Evolutionary conservation across 2,797 vertebrate species (phyloP).

Genomic region (Propithecus perrieri): DNA sequence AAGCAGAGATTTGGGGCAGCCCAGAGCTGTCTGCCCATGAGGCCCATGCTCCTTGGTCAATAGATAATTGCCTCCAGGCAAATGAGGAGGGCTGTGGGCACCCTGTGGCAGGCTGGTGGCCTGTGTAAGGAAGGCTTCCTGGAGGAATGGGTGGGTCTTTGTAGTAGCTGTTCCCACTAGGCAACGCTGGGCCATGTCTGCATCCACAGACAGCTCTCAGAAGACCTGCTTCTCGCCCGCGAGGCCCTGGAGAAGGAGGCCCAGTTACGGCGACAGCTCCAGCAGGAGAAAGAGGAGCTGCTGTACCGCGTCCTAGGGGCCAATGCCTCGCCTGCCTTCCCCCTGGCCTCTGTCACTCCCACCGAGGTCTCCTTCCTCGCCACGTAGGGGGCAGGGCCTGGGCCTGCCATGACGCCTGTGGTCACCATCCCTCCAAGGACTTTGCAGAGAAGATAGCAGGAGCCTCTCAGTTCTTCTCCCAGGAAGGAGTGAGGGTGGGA

Average conservation of each 20-base stretch:
- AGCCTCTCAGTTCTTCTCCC: background rate
- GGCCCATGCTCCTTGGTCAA: background rate
- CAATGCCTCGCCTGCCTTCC: constrained; percentile 85
- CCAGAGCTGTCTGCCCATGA: background rate
- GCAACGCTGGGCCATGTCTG: background rate
- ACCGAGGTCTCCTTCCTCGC: constrained; percentile 82
- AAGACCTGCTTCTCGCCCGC: constrained; percentile 89
- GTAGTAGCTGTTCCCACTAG: background rate
- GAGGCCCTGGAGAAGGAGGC: constrained; percentile 90
- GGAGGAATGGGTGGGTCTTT: background rate
- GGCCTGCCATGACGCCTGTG: rapidly evolving
- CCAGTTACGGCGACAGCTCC: constrained; percentile 84
- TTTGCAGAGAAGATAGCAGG: background rate
- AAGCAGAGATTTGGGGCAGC: background rate
- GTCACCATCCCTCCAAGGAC: background rate
- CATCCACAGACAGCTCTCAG: constrained; percentile 89
- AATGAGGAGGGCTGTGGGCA: rapidly evolving
- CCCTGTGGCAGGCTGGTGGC: background rate
- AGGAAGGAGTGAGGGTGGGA: background rate
- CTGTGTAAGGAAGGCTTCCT: background rate
- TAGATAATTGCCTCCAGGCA: background rate
- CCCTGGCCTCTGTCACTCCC: constrained; percentile 77
- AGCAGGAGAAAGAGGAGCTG: constrained; percentile 94
- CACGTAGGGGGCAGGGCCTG: constrained; percentile 63
- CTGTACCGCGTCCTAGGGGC: constrained; percentile 90